Evolutionary conservation across 2,888 invertebrate species (phyloP), one percentile per base, ranked within the genome.

Genomic region (Teleogryllus oceanicus): DNA sequence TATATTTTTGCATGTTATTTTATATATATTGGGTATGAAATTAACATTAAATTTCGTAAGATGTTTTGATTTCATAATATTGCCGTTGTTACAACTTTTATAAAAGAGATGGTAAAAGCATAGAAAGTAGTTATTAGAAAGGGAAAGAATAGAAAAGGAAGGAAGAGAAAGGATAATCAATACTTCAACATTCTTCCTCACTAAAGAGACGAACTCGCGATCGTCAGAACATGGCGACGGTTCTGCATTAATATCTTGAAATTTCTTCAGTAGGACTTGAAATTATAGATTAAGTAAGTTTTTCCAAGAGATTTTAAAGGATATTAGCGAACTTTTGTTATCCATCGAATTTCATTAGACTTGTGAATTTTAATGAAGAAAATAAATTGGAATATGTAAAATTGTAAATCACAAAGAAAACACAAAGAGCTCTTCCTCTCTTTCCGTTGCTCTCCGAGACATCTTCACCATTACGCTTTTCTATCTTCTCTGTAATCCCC

Each of bases 221-320:
- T 37, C 37, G 37, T 37, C 37, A 37, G 37, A 37, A 37, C 37
- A 37, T 37, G 37, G 37, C 37, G 37, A 37, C 37, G 37, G 16
- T 62, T 62, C 62, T 62, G 62, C 62, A 62, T 62, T 13, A 62
- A 62, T 62, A 62, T 62, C 62, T 62, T 62, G n/a, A 62, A 62
- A 62, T 62, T 62, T 62, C 62, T 62, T 62, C 62, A 18, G 16
- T 62, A 62, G 62, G n/a, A 62, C 62, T 62, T 62, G 62, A n/a
- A 62, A 62, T 62, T 62, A 62, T 62, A 62, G 62, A 62, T 62
- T 62, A 62, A 62, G n/a, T 62, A 62, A 62, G 62, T n/a, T 62
- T 62, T 62, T 62, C 16, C 62, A 62, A 62, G 62, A 18, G 62
- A n/a, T 62, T 62, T 62, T 62, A 62, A 62, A n/a, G 62, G n/a